Evolutionary conservation across 2,888 invertebrate genomes (phyloP).

Genomic region (Meta bourneti): DNA sequence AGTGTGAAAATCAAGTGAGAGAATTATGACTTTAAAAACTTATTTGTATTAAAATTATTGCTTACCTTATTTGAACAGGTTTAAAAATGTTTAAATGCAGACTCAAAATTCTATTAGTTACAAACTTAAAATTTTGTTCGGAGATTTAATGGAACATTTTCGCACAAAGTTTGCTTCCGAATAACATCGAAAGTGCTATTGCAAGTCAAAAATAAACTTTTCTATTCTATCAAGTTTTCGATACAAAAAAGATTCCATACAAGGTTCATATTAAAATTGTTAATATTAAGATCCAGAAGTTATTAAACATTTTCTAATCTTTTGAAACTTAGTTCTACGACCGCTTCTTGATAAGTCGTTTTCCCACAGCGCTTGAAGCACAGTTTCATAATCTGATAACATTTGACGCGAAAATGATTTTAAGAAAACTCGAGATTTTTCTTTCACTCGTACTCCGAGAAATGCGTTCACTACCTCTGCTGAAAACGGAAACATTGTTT

Average conservation of each 20-base stretch:
- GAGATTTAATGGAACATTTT: no score
- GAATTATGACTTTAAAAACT: no score
- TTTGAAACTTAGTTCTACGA: background rate
- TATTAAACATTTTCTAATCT: background rate
- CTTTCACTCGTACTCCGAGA: constrained; percentile 4
- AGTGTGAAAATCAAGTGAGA: no score
- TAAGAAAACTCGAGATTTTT: constrained; percentile 17
- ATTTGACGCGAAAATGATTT: constrained; percentile 56
- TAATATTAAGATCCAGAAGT: background rate
- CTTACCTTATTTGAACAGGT: no score
- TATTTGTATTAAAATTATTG: no score
- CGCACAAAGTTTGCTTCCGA: no score
- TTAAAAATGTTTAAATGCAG: no score
- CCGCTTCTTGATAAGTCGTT: constrained; percentile 9
- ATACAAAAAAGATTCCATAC: background rate
- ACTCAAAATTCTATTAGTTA: no score
- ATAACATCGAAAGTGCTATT: no score
- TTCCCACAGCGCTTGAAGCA: constrained; percentile 19
- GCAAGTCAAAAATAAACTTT: no score
- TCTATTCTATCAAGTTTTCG: no score
- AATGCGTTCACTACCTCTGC: constrained; percentile 34
- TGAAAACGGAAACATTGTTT: constrained; percentile 66
- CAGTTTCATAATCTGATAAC: constrained; percentile 22
- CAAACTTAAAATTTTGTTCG: no score
- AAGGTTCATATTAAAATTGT: background rate